Conservation (phyloP, 92 coral and sea anemone species). For the Paramuricea clavata region DNA sequence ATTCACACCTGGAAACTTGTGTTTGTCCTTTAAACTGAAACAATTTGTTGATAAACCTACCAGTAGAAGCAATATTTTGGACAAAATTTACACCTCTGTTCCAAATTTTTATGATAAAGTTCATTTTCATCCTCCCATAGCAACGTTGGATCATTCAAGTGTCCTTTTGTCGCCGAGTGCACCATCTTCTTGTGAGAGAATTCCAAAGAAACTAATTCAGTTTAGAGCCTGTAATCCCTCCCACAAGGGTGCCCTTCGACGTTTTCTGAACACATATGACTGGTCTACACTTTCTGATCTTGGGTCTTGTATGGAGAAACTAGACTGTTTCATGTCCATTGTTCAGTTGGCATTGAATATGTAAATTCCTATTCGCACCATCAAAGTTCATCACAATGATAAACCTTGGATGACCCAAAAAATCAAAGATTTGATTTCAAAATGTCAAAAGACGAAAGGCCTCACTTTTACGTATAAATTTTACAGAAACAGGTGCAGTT, state of each 20-base stretch:
- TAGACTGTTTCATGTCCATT: conserved; percentile 24
- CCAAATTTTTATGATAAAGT: conserved; percentile 25
- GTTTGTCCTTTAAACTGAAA: conserved; percentile 51
- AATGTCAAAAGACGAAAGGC: conserved; percentile 60
- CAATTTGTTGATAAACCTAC: conserved; percentile 54
- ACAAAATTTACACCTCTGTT: conserved; percentile 48
- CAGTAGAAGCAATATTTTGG: conserved; percentile 53
- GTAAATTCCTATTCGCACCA: conserved; percentile 54
- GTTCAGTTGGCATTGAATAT: conserved; percentile 39
- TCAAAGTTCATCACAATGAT: conserved; percentile 64
- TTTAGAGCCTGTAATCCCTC: conserved; percentile 30
- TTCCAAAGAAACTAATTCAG: conserved; percentile 14
- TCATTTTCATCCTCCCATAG: conserved; percentile 36
- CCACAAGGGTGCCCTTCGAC: conserved; percentile 19
- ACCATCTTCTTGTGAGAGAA: conserved; percentile 12
- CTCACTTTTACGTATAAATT: conserved; percentile 53
- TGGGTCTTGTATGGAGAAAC: conserved; percentile 39
- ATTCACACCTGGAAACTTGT: conserved; percentile 51
- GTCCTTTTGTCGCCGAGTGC: conserved; percentile 42
- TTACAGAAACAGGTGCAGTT: conserved; percentile 33
- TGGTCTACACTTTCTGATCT: conserved; percentile 35
- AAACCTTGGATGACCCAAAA: conserved; percentile 69
- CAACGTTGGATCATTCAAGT: conserved; percentile 41
- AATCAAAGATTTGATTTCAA: conserved; percentile 54
- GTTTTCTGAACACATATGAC: not conserved